A percentile compares a stretch with the other conserved stretches of the same genome.
Evolutionary conservation across 2,113 vertebrate species (phyloP).

Genomic region (Apteryx mantelli): DNA sequence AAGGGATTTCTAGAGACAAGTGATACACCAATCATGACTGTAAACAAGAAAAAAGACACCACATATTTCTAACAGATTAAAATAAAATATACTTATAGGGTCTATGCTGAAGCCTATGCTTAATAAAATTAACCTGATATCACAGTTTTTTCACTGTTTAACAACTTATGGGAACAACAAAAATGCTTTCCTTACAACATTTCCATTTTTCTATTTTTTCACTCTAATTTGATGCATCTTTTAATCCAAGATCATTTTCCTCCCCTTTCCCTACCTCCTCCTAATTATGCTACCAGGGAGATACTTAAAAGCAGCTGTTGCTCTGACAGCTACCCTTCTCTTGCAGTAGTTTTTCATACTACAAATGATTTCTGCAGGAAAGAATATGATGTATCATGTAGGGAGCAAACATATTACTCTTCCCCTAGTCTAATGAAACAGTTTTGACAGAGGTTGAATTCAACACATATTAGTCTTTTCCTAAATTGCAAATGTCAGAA

Average conservation of each 20-base stretch:
- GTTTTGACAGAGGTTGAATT: slow-evolving; percentile 4
- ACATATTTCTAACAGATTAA: neutral
- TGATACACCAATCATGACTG: neutral
- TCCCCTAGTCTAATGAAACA: neutral
- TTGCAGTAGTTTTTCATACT: neutral
- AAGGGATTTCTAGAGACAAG: neutral
- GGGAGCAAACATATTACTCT: neutral
- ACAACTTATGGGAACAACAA: neutral
- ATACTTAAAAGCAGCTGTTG: neutral
- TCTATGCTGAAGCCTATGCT: neutral
- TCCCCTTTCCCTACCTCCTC: neutral
- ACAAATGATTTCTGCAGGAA: neutral
- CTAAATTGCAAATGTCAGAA: neutral
- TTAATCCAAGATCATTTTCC: neutral
- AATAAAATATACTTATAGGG: neutral
- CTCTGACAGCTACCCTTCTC: neutral
- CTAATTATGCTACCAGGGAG: neutral
- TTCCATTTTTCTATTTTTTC: neutral
- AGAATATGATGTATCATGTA: neutral
- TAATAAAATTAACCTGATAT: neutral
- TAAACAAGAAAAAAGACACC: neutral
- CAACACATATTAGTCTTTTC: neutral
- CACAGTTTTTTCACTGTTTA: neutral
- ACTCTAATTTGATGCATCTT: neutral
- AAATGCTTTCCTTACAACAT: neutral